phyloP scores from a whole-genome alignment of 2,888 invertebrate genomes.

The Orthonevra nobilis region DNA sequence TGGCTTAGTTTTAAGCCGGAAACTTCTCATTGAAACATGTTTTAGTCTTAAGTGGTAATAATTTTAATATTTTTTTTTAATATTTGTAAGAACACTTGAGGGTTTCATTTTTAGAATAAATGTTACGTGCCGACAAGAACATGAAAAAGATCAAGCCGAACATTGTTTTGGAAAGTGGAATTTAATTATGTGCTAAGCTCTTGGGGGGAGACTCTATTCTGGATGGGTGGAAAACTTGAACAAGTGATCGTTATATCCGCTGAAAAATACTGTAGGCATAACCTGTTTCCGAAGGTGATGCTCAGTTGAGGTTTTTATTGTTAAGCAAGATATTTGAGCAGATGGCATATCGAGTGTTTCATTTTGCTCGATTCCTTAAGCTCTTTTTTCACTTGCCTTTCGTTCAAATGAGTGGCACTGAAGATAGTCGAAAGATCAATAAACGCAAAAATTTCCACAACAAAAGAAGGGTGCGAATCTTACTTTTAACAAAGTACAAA shows the following conservation, averaged over 20 bases:
- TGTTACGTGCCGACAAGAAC: neutral
- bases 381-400: no score
- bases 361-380: no score
- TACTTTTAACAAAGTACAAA: no score
- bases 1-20: constrained; percentile 44
- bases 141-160: neutral
- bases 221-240: constrained; percentile 16
- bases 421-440: no score
- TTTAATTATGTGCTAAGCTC: constrained; percentile 24
- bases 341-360: no score
- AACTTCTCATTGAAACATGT: constrained; percentile 44
- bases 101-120: neutral
- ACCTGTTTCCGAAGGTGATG: neutral
- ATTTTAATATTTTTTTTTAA: constrained; percentile 38
- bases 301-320: neutral
- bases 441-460: no score
- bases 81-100: constrained; percentile 14
- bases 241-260: no score
- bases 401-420: no score
- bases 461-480: no score
- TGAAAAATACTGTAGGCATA: neutral
- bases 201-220: constrained; percentile 9
- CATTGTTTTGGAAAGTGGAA: constrained; percentile 40
- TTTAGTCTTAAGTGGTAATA: constrained; percentile 39
- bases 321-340: no score